Evolutionary conservation across 2,888 invertebrate species (phyloP).

Genomic region (Agrochola lychnidis): DNA sequence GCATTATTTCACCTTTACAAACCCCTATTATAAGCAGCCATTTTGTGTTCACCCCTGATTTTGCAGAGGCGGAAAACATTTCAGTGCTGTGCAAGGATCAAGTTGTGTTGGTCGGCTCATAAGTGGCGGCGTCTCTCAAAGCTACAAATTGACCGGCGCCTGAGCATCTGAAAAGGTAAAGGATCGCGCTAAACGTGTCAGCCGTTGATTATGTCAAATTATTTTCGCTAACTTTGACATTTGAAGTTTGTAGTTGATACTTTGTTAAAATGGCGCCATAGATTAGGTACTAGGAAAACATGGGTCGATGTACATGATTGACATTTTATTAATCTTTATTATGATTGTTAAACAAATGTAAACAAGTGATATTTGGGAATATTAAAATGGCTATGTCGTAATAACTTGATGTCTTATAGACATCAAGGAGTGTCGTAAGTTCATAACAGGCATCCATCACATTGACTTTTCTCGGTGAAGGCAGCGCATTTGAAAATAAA

Average conservation of each 20-base stretch:
- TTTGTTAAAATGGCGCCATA: conserved; percentile 5
- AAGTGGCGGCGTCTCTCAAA: conserved; percentile 75
- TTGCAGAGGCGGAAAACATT: conserved; percentile 15
- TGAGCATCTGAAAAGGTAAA: conserved; percentile 68
- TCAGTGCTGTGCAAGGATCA: conserved; percentile 8
- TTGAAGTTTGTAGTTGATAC: conserved; percentile 29
- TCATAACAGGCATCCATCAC: background rate
- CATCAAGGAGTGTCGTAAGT: background rate
- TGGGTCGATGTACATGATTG: conserved; percentile 12
- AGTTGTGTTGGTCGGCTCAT: conserved; percentile 54
- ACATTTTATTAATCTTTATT: conserved; percentile 30
- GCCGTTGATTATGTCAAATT: conserved; percentile 66
- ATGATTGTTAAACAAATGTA: conserved; percentile 23
- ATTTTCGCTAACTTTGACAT: conserved; percentile 64
- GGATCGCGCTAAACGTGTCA: conserved; percentile 65
- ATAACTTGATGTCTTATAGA: too few relatives aligned
- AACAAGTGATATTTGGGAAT: conserved; percentile 7
- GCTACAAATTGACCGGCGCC: conserved; percentile 77
- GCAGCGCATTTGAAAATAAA: too few relatives aligned
- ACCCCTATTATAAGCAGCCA: conserved; percentile 69
- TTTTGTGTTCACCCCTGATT: conserved; percentile 38
- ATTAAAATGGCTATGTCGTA: background rate
- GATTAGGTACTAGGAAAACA: background rate
- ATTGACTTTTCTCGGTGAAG: background rate
- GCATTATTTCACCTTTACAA: conserved; percentile 75